Evolutionary conservation across 2,797 vertebrate species (phyloP).

Genomic region (Phylloscopus collybita): DNA sequence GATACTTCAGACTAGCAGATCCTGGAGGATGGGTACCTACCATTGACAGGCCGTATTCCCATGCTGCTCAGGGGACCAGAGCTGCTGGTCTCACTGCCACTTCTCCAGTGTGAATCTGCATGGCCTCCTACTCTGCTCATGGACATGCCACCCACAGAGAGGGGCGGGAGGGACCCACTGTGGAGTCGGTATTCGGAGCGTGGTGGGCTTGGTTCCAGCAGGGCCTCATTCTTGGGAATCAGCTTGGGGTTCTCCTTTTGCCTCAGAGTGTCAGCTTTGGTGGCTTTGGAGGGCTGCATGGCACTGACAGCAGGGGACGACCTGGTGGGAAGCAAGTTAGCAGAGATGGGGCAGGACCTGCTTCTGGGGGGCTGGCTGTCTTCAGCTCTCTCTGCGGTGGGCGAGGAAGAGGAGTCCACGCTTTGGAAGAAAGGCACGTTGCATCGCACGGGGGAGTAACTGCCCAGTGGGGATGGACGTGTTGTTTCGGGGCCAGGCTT

Average conservation of each 20-base stretch:
- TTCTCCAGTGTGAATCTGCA: constrained; percentile 65
- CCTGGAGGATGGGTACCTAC: constrained; percentile 72
- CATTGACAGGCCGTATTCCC: constrained; percentile 81
- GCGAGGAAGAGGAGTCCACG: constrained; percentile 84
- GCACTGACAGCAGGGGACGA: constrained; percentile 59
- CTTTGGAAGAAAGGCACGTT: constrained; percentile 80
- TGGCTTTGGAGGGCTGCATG: background rate
- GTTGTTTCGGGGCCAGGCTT: constrained; percentile 81
- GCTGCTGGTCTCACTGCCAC: constrained; percentile 74
- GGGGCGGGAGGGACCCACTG: constrained; percentile 67
- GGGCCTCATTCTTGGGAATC: constrained; percentile 74
- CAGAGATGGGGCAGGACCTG: constrained; percentile 81
- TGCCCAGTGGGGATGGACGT: constrained; percentile 91
- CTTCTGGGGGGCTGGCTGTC: constrained; percentile 79
- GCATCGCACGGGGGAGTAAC: constrained; percentile 90
- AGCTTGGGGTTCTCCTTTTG: constrained; percentile 67
- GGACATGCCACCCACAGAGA: constrained; percentile 72
- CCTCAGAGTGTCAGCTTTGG: constrained; percentile 35
- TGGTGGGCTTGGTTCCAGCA: constrained; percentile 40
- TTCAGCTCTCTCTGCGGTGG: constrained; percentile 73
- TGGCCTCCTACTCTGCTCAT: constrained; percentile 75
- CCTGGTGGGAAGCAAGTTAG: constrained; percentile 72
- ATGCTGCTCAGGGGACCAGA: constrained; percentile 47
- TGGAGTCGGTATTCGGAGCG: constrained; percentile 81
- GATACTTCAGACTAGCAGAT: background rate